Conservation (phyloP, 2,797 vertebrate genomes). For the Hoplostethus mediterraneus region DNA sequence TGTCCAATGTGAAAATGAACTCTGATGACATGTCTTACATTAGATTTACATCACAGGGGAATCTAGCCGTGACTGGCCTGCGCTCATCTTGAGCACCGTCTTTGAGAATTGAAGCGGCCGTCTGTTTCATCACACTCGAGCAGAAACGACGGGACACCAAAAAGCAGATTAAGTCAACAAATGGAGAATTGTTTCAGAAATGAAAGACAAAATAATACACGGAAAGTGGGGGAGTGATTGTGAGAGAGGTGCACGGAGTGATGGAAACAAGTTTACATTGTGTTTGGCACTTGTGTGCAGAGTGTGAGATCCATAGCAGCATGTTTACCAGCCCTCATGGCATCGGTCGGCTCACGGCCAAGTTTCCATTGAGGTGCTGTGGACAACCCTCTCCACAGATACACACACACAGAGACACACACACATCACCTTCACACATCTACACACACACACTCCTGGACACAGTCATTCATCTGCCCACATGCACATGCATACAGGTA, state of each 20-base stretch:
- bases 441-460: constrained; percentile 33
- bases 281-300: constrained; percentile 71
- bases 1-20: constrained; percentile 14
- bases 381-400: constrained; percentile 39
- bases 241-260: constrained; percentile 20
- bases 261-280: constrained; percentile 73
- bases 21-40: constrained; percentile 2
- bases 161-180: neutral
- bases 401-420: constrained; percentile 18
- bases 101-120: constrained; percentile 1
- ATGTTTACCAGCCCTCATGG: constrained; percentile 75
- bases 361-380: constrained; percentile 75
- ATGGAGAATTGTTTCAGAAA: constrained; percentile 5
- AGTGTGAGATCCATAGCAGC: constrained; percentile 64
- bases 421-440: constrained; percentile 32
- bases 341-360: constrained; percentile 63
- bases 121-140: constrained; percentile 4
- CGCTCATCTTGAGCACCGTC: neutral
- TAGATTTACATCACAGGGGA: constrained; percentile 16
- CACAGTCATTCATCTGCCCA: constrained; percentile 35
- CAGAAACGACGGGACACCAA: neutral
- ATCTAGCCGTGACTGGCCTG: constrained; percentile 21
- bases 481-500: constrained; percentile 32
- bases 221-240: constrained; percentile 32
- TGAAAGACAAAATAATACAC: constrained; percentile 3